A percentile compares a stretch with the other conserved stretches of the same genome.
Evolutionary conservation across 1,140 invertebrate species (phyloP).

Genomic region (Scaptomyza hsui): DNA sequence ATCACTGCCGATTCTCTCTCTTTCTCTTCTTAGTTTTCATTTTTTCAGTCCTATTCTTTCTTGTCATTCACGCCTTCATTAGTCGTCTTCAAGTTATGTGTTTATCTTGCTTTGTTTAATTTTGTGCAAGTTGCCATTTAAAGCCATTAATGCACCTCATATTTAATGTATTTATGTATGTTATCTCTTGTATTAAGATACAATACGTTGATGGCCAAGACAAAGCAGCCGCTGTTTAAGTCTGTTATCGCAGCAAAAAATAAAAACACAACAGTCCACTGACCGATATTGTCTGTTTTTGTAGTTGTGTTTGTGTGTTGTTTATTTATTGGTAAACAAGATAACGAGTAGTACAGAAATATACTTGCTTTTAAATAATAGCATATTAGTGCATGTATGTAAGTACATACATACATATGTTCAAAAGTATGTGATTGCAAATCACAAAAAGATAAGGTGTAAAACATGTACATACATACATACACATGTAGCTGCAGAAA

Average conservation of each 20-base stretch:
- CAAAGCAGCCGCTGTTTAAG: constrained; percentile 16
- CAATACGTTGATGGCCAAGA: constrained; percentile 17
- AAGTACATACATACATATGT: constrained; percentile 12
- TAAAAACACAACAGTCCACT: constrained; percentile 11
- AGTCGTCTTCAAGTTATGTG: too few species aligned
- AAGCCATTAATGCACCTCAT: background rate
- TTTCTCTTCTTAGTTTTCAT: too few species aligned
- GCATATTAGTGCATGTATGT: background rate
- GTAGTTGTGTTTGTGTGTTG: constrained; percentile 24
- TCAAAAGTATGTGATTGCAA: too few species aligned
- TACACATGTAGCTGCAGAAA: background rate
- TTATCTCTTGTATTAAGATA: constrained; percentile 16
- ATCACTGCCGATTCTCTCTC: too few species aligned
- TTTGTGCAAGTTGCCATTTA: background rate
- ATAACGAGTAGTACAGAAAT: constrained; percentile 39
- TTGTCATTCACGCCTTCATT: too few species aligned
- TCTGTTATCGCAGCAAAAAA: constrained; percentile 9
- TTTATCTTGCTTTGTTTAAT: background rate
- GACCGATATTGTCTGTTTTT: constrained; percentile 36
- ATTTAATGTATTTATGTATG: background rate
- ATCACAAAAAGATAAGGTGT: too few species aligned
- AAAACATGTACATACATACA: background rate
- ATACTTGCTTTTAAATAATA: constrained; percentile 8
- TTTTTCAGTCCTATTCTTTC: too few species aligned
- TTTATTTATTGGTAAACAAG: constrained; percentile 56